Evolutionary conservation across 1,140 invertebrate species (phyloP), one percentile per base, ranked within the genome.

Genomic region (Vanessa atalanta): DNA sequence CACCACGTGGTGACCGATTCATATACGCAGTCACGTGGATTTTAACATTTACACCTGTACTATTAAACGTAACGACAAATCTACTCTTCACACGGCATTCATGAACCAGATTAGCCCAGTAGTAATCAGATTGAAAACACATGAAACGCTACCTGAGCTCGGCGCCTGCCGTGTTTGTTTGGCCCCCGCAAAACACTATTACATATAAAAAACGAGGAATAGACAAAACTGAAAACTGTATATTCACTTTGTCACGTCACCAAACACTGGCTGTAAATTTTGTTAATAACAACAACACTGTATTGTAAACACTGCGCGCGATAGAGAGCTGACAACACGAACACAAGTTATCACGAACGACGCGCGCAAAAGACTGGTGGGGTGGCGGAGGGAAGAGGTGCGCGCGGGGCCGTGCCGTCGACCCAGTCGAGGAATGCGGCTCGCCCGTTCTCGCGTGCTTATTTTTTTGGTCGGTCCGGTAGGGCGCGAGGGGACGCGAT

Each of bases 401-500:
- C 73, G 86, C 83, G 86, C 81, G 86, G 87, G 83, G 88, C 84
- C 81, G 84, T 85, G 86, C 87, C 84, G 90, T 87, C 86, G 87
- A 90, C 89, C 88, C 86, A 89, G 88, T 88, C 88, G 85, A 84
- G 88, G 88, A 91, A 89, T 90, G 90, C 84, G 84, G 88, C 90
- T 86, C 85, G 85, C 87, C 84, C 80, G 86, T 90, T 89, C 87
- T 87, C 84, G 86, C 83, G 83, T 88, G 81, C 83, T 87, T 88
- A 85, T 87, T 89, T 88, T 88, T 90, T 89, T 87, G 78, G 79
- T 83, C 80, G 75, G 76, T 79, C 75, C 79, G 79, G 73, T 81
- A 83, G 83, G 84, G 79, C 76, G 82, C 76, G 73, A 81, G 79
- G 79, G 79, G 76, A 82, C 80, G 78, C 72, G 76, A 74, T 76